These are phyloP conservation scores for Nasonia longicornis DNA, from an alignment of 1,140 invertebrate species.

Conservation along the genomic window DNA sequence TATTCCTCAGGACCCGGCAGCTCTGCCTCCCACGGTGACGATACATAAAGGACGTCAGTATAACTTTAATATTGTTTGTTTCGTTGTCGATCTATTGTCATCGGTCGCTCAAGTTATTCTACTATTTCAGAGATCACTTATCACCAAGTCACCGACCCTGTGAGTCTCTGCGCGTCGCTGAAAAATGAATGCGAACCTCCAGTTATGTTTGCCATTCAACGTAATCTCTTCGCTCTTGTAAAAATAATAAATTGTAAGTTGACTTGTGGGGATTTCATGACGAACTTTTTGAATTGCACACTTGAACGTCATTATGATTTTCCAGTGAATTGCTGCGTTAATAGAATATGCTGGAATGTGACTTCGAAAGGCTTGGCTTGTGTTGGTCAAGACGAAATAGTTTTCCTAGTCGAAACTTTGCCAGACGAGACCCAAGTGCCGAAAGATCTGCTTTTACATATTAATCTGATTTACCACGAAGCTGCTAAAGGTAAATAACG, in stretches of 20 bases:
- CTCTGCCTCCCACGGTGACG: constrained; percentile 72
- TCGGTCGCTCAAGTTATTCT: background rate
- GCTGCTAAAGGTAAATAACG: constrained; percentile 77
- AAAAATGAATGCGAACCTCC: constrained; percentile 72
- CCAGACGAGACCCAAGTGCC: constrained; percentile 79
- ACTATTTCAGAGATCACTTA: constrained; percentile 70
- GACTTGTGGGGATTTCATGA: background rate
- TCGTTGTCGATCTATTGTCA: background rate
- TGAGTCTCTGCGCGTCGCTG: constrained; percentile 68
- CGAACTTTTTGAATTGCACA: background rate
- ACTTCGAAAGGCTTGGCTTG: constrained; percentile 83
- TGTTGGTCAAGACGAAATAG: constrained; percentile 89
- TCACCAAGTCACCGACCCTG: constrained; percentile 70
- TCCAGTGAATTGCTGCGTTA: constrained; percentile 87
- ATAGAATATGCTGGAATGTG: constrained; percentile 84
- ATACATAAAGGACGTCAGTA: constrained; percentile 71
- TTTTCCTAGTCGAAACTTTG: constrained; percentile 82
- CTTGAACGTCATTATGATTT: constrained; percentile 44
- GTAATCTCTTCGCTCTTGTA: constrained; percentile 82
- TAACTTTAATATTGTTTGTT: background rate
- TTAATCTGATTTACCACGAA: constrained; percentile 82
- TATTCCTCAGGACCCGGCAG: constrained; percentile 69
- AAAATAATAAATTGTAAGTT: constrained; percentile 84
- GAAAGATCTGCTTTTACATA: constrained; percentile 82
- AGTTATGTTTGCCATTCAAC: constrained; percentile 83